These are phyloP conservation scores for Zaprionus gabonicus DNA, from an alignment of 1,140 invertebrate species.

Conservation along the genomic window DNA sequence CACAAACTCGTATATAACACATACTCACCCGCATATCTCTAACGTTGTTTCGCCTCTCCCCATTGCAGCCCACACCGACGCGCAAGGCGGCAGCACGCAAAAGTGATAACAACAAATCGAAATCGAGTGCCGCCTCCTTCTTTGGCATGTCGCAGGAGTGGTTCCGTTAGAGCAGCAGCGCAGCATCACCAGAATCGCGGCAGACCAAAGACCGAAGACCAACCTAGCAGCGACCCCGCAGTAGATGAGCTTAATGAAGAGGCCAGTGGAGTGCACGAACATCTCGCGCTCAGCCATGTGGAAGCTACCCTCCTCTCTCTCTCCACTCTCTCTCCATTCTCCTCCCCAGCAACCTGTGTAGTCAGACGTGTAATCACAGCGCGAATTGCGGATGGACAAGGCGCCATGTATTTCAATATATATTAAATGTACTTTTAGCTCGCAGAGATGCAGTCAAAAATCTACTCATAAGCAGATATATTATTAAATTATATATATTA, in stretches of 20 bases:
- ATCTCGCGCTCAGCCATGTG: conserved; percentile 40
- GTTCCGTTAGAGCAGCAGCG: conserved; percentile 85
- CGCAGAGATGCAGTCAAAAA: conserved; percentile 4
- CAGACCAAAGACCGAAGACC: conserved; percentile 5
- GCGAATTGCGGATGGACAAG: background rate
- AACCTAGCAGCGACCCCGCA: background rate
- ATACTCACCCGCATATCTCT: conserved; percentile 1
- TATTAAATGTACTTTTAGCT: background rate
- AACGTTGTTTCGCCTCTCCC: conserved; percentile 20
- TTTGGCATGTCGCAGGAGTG: conserved; percentile 92
- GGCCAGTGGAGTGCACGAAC: conserved; percentile 57
- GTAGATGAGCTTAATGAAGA: conserved; percentile 53
- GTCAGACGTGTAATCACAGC: conserved; percentile 31
- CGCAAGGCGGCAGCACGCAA: conserved; percentile 68
- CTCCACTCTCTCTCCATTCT: background rate
- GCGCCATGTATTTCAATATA: conserved; percentile 1
- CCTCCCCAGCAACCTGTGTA: conserved; percentile 20
- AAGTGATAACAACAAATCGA: conserved; percentile 65
- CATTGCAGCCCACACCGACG: conserved; percentile 46
- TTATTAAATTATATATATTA: background rate
- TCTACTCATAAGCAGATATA: conserved; percentile 8
- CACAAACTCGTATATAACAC: background rate
- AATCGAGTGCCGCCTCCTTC: conserved; percentile 88
- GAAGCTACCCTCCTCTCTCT: conserved; percentile 12
- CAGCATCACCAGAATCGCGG: conserved; percentile 10